These are phyloP conservation scores for Andricus grossulariae DNA, from an alignment of 1,140 invertebrate species.

Conservation along the genomic window DNA sequence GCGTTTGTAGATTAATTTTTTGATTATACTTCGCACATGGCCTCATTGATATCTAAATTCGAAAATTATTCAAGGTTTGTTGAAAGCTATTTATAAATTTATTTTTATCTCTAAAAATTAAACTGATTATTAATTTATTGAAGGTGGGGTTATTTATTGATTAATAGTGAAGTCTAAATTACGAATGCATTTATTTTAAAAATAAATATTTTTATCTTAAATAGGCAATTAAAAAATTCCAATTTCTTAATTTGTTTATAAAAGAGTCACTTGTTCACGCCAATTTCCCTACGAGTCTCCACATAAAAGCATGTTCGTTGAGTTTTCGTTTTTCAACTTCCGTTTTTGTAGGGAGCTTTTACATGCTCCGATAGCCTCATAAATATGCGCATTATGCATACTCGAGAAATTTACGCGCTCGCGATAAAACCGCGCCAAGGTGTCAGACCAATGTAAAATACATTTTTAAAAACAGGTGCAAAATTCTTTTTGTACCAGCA, in stretches of 20 bases:
- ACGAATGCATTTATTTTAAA: too few species aligned
- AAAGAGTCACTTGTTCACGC: conserved; percentile 9
- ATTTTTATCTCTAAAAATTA: too few species aligned
- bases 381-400: conserved; percentile 22
- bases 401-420: not conserved
- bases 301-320: not conserved
- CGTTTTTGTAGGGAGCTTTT: not conserved
- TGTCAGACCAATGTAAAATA: conserved; percentile 16
- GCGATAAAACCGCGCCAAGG: conserved; percentile 15
- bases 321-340: not conserved
- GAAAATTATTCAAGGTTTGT: too few species aligned
- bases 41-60: too few species aligned
- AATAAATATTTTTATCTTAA: too few species aligned
- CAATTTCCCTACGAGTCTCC: not conserved
- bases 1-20: too few species aligned
- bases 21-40: too few species aligned
- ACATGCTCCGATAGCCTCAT: not conserved
- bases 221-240: not conserved
- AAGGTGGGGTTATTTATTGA: too few species aligned
- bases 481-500: not conserved
- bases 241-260: not conserved
- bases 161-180: too few species aligned
- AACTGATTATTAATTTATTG: too few species aligned
- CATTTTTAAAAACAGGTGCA: not conserved
- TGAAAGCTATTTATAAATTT: too few species aligned